Evolutionary conservation across 2,888 invertebrate genomes (phyloP).

Genomic region (Keiferia lycopersicella): DNA sequence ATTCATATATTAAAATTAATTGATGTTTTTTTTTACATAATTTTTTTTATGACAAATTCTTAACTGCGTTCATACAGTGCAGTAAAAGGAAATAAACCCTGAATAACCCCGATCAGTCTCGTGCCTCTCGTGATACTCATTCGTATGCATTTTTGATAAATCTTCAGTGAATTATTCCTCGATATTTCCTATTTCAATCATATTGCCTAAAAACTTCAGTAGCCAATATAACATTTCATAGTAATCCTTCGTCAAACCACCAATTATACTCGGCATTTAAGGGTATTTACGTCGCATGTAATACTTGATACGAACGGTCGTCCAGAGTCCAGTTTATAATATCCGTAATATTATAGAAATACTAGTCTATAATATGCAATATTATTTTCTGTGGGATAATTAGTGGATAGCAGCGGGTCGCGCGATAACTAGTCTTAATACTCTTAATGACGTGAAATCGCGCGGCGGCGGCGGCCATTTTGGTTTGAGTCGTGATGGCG

Average conservation of each 20-base stretch:
- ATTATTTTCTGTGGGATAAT: constrained; percentile 61
- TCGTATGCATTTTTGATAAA: too few relatives aligned
- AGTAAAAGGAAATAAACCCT: too few relatives aligned
- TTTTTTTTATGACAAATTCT: too few relatives aligned
- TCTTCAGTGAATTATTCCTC: too few relatives aligned
- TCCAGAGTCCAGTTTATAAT: constrained; percentile 28
- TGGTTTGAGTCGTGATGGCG: constrained; percentile 57
- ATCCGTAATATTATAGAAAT: constrained; percentile 23
- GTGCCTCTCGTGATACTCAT: too few relatives aligned
- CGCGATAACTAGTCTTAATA: constrained; percentile 76
- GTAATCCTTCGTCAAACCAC: constrained; percentile 8
- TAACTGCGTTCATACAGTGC: too few relatives aligned
- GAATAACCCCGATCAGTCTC: too few relatives aligned
- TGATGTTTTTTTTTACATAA: too few relatives aligned
- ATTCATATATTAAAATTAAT: too few relatives aligned
- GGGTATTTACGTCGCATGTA: constrained; percentile 43
- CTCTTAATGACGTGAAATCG: constrained; percentile 73
- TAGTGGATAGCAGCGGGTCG: constrained; percentile 70
- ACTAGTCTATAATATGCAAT: constrained; percentile 55
- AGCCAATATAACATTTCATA: constrained; percentile 24
- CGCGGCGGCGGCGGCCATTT: constrained; percentile 58
- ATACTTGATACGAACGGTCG: constrained; percentile 30
- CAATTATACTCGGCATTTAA: constrained; percentile 25
- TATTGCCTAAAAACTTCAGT: constrained; percentile 16
- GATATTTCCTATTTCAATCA: not conserved